Evolutionary conservation across 2,888 invertebrate species (phyloP).

Genomic region (Saturnia pavonia): DNA sequence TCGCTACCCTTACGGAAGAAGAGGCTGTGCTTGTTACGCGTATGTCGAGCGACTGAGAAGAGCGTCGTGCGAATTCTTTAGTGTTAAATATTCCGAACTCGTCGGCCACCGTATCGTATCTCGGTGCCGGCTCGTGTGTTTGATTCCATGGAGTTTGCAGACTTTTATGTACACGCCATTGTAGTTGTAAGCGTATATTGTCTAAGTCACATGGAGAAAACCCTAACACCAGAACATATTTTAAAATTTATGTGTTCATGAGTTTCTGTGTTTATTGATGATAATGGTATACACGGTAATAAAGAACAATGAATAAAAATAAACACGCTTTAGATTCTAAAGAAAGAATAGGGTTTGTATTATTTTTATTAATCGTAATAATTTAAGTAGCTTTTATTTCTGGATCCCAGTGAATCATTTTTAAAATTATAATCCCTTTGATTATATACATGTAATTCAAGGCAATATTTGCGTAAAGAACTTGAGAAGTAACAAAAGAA

Average conservation of each 20-base stretch:
- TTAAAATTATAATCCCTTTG: background rate
- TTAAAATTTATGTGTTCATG: background rate
- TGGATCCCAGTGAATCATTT: background rate
- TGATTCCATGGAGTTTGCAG: slow-evolving; percentile 49
- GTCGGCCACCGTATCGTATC: slow-evolving; percentile 64
- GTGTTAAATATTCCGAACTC: slow-evolving; percentile 76
- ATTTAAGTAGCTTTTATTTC: background rate
- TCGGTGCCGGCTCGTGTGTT: slow-evolving; percentile 60
- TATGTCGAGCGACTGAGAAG: slow-evolving; percentile 67
- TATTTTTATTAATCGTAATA: background rate
- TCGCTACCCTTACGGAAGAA: slow-evolving; percentile 16
- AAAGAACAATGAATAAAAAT: too few species aligned
- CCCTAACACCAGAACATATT: background rate
- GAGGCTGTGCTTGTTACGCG: slow-evolving; percentile 61
- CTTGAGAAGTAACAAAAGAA: background rate
- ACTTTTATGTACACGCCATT: slow-evolving; percentile 24
- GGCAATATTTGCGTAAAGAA: background rate
- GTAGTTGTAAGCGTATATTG: background rate
- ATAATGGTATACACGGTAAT: background rate
- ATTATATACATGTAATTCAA: too few species aligned
- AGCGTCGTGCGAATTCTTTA: slow-evolving; percentile 61
- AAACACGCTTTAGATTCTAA: too few species aligned
- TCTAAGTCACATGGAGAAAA: background rate
- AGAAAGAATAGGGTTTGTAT: too few species aligned
- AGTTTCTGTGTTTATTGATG: background rate